Percentiles rank a stretch among this genome's conserved stretches.
Evolutionary conservation across 2,797 vertebrate genomes (phyloP).

Genomic region (Sylvia borin): DNA sequence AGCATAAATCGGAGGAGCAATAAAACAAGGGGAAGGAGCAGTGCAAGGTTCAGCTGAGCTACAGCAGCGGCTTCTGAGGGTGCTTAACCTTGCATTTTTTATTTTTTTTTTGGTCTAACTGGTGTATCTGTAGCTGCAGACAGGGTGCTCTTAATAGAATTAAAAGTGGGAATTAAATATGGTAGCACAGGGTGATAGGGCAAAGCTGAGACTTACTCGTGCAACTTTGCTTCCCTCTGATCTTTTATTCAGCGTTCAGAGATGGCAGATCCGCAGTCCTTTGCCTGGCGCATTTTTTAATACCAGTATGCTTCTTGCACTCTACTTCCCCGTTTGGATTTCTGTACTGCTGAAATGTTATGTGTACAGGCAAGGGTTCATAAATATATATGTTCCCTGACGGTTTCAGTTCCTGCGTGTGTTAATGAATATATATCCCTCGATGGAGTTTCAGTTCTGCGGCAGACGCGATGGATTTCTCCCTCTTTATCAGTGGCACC

Average conservation of each 20-base stretch:
- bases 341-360: background rate
- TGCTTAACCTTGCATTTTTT: background rate
- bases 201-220: background rate
- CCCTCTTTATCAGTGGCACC: conserved; percentile 55
- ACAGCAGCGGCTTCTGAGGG: background rate
- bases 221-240: background rate
- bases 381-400: conserved; percentile 43
- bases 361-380: background rate
- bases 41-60: background rate
- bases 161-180: background rate
- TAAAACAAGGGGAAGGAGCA: background rate
- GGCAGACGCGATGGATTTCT: conserved; percentile 27
- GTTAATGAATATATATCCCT: conserved; percentile 30
- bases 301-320: background rate
- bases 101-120: background rate
- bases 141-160: background rate
- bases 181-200: background rate
- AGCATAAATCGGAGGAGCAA: background rate
- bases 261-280: background rate
- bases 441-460: conserved; percentile 18
- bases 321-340: background rate
- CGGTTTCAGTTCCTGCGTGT: background rate
- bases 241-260: background rate
- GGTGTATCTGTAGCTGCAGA: background rate
- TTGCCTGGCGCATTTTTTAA: background rate